phyloP scores from a whole-genome alignment of 2,113 vertebrate genomes.

The Morone chrysops region DNA sequence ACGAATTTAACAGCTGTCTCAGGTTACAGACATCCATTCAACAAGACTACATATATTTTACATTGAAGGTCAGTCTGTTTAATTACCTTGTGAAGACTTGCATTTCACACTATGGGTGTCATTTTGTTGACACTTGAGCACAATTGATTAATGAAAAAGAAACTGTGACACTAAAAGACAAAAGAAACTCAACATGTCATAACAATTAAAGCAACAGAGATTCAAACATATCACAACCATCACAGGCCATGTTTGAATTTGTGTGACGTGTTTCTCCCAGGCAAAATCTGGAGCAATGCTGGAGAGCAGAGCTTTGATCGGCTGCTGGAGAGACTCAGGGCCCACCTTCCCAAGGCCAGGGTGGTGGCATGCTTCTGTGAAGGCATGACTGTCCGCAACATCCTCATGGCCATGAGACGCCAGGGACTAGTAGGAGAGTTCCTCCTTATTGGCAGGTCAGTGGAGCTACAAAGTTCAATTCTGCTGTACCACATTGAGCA shows the following conservation, averaged over 20 bases:
- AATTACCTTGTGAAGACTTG: background rate
- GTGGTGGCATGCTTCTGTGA: conserved; percentile 99
- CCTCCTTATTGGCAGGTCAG: conserved; percentile 96
- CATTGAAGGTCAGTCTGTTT: background rate
- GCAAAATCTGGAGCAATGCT: conserved; percentile 99
- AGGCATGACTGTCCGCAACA: conserved; percentile 97
- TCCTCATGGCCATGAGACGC: conserved; percentile 97
- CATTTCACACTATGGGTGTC: conserved; percentile 4
- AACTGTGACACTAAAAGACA: background rate
- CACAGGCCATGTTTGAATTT: conserved; percentile 24
- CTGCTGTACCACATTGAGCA: background rate
- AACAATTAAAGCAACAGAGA: background rate
- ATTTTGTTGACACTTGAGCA: background rate
- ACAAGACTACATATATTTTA: background rate
- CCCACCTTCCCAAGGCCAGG: conserved; percentile 94
- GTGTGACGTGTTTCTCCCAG: conserved; percentile 51
- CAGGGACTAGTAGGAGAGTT: conserved; percentile 93
- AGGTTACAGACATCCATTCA: background rate
- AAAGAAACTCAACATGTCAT: background rate
- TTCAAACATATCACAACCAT: background rate
- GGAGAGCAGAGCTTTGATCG: conserved; percentile 96
- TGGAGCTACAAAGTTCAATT: conserved; percentile 38
- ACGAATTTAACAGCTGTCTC: background rate
- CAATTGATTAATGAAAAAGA: background rate
- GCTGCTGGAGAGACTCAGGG: conserved; percentile 90